Conservation (phyloP, 2,113 vertebrate genomes). For the Actinemys pallida region DNA sequence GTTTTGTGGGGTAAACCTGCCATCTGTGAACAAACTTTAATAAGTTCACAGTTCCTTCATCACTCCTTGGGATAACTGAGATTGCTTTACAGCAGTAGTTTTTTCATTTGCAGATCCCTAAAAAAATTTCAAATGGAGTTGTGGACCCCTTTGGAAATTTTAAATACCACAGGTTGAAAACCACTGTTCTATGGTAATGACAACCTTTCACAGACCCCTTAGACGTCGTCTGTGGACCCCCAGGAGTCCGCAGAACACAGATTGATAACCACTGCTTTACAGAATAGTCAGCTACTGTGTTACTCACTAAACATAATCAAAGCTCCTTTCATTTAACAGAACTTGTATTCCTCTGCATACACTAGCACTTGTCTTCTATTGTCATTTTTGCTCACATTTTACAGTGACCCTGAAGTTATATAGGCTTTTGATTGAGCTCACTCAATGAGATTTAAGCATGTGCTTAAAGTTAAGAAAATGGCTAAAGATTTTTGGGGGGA, state of each 20-base stretch:
- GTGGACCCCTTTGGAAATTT: not conserved
- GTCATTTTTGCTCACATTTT: not conserved
- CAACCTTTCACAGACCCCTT: not conserved
- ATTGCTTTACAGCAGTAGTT: not conserved
- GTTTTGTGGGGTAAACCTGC: not conserved
- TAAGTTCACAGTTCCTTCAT: not conserved
- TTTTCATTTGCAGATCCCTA: not conserved
- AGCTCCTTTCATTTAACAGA: not conserved
- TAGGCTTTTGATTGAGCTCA: too few relatives aligned
- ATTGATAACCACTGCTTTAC: not conserved
- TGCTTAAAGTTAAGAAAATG: too few relatives aligned
- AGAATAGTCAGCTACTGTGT: not conserved
- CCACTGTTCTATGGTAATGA: not conserved
- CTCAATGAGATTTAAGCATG: too few relatives aligned
- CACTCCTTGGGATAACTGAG: not conserved
- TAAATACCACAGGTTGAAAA: not conserved
- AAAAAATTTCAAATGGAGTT: not conserved
- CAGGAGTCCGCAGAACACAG: not conserved
- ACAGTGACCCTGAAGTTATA: not conserved
- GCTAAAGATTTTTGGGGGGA: not conserved
- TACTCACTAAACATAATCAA: not conserved
- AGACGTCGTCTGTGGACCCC: not conserved
- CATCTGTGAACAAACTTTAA: not conserved
- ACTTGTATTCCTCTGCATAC: not conserved
- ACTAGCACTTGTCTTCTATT: not conserved